Evolutionary conservation across 2,113 vertebrate genomes (phyloP).

Genomic region (Dromiciops gliroides): DNA sequence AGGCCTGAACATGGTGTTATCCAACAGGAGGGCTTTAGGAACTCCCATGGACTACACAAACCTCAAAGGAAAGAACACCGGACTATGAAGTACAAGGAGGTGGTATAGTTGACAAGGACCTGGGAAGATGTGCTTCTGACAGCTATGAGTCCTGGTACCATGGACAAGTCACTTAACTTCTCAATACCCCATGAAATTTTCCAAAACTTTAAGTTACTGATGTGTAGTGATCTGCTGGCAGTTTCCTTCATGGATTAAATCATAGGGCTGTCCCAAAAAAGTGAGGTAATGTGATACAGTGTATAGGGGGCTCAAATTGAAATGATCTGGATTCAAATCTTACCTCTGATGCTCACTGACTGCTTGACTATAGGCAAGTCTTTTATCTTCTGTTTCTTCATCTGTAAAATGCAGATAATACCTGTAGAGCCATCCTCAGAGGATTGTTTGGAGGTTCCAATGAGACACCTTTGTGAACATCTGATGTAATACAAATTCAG

Average conservation of each 20-base stretch:
- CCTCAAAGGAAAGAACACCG: constrained; percentile 17
- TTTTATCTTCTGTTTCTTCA: background rate
- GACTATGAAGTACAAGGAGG: background rate
- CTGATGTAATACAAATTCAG: background rate
- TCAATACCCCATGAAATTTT: background rate
- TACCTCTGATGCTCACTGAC: background rate
- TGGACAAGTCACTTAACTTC: background rate
- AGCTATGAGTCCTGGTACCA: background rate
- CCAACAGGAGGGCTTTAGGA: constrained; percentile 18
- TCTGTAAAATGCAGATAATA: background rate
- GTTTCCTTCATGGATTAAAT: background rate
- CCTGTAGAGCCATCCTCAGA: background rate
- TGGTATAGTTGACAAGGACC: background rate
- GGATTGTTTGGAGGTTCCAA: background rate
- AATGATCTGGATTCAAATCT: background rate
- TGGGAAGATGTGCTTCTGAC: background rate
- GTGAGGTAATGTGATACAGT: background rate
- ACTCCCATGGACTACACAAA: constrained; percentile 4
- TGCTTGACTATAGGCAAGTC: background rate
- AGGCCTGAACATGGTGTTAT: background rate
- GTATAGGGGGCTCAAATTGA: background rate
- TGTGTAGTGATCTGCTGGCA: background rate
- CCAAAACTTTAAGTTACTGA: background rate
- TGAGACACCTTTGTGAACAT: background rate
- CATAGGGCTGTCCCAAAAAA: background rate